A percentile compares a stretch with the other conserved stretches of the same genome.
These are phyloP conservation scores for Neomonachus schauinslandi DNA, from an alignment of 2,113 vertebrate species.

Conservation along the genomic window DNA sequence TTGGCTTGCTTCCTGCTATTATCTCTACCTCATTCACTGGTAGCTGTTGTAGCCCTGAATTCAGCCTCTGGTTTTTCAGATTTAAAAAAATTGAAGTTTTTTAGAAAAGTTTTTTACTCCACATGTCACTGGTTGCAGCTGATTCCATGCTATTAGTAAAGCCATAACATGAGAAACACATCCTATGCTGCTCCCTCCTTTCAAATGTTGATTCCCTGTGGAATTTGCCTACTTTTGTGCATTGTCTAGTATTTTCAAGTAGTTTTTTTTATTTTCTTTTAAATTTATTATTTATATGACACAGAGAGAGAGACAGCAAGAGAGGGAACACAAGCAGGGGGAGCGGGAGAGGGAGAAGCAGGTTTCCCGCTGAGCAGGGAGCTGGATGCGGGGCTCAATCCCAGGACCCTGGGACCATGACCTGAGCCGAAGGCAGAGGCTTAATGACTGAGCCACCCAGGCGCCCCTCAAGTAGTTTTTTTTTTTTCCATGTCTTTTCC, in stretches of 20 bases:
- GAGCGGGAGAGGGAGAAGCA: too few relatives aligned
- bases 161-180: background rate
- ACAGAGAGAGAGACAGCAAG: too few relatives aligned
- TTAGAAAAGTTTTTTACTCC: background rate
- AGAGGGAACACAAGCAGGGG: too few relatives aligned
- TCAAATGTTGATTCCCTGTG: background rate
- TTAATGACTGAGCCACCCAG: too few relatives aligned
- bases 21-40: background rate
- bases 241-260: rapidly evolving
- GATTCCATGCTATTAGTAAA: background rate
- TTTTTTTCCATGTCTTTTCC: background rate
- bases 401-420: too few relatives aligned
- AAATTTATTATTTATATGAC: too few relatives aligned
- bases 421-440: too few relatives aligned
- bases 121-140: background rate
- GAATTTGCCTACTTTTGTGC: background rate
- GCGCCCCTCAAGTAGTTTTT: too few relatives aligned
- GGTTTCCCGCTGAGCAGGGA: too few relatives aligned
- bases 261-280: background rate
- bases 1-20: background rate
- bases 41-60: background rate
- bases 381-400: too few relatives aligned
- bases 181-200: background rate
- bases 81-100: background rate
- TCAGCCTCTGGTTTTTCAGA: background rate